Evolutionary conservation across 2,888 invertebrate genomes (phyloP), one percentile per base, ranked within the genome.

Genomic region (Latrodectus elegans): DNA sequence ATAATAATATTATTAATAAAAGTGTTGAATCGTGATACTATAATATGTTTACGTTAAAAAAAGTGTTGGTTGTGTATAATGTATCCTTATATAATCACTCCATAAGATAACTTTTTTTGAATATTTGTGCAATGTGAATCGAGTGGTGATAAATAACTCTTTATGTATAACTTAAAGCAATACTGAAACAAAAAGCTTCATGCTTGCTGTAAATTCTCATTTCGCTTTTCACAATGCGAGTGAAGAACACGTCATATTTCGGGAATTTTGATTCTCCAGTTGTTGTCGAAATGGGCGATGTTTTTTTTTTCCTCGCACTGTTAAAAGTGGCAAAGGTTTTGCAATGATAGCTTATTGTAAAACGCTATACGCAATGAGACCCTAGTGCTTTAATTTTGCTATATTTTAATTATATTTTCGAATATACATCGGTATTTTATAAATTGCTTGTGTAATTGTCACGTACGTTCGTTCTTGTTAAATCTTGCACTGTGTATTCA

Each of bases 381-480:
- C 80, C 80, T 85, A 85, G 85, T 80, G 85, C 85, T 85, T 85
- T 85, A 85, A 80, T 85, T 85, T 85, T 85, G 85, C 85, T 85
- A 85, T 85, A 85, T 79, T 85, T 85, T 85, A 70, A 78, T 85
- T 85, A 75, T 85, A 80, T 85, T 85, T 85, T 85, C 80, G 71
- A 85, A 80, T 22, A 22, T 85, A 85, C 71, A 51, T 80, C 70
- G 38, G 72, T 80, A 80, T 26, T 74, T 84, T 85, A 70, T 85
- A 80, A 85, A 85, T 80, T 73, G 85, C 64, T 85, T 79, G 79
- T 85, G 79, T 85, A 78, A 80, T 74, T 64, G 70, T 79, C 85
- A 85, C 84, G 68, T 78, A 77, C 71, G 72, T 68, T 55, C 22
- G 22, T 55, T 78, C 78, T 78, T 79, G 84, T 84, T 74, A 79